A percentile compares a stretch with the other conserved stretches of the same genome.
These are phyloP conservation scores for Agriopis aurantiaria DNA, from an alignment of 2,888 invertebrate species.

Conservation along the genomic window DNA sequence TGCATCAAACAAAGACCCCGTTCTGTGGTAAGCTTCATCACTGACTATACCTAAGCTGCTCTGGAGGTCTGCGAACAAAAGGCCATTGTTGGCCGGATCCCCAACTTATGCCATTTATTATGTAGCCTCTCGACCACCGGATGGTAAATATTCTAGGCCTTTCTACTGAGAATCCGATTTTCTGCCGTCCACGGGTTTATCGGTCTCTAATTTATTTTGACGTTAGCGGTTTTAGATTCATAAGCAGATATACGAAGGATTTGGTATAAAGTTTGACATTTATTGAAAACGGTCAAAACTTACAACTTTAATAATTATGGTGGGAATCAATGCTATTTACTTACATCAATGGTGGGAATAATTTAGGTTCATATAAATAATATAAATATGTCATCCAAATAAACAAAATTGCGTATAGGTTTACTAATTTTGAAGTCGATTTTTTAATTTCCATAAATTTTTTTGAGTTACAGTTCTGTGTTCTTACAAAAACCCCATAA, in stretches of 20 bases:
- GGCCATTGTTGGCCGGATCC: constrained; percentile 57
- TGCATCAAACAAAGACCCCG: not conserved
- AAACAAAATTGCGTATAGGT: too few relatives aligned
- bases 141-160: constrained; percentile 60
- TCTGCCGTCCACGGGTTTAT: constrained; percentile 47
- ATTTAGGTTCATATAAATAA: too few relatives aligned
- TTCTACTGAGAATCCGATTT: constrained; percentile 44
- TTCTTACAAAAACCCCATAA: too few relatives aligned
- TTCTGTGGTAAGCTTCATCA: not conserved
- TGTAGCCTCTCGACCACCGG: constrained; percentile 58
- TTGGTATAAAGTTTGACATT: constrained; percentile 16
- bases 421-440: too few relatives aligned
- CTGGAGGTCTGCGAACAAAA: constrained; percentile 53
- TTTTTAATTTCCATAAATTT: too few relatives aligned
- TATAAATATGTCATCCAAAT: too few relatives aligned
- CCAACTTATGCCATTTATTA: constrained; percentile 73
- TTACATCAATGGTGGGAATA: too few relatives aligned
- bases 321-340: too few relatives aligned
- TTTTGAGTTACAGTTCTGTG: too few relatives aligned
- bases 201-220: constrained; percentile 49
- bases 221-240: constrained; percentile 43
- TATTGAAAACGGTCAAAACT: not conserved
- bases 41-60: constrained; percentile 3
- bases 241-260: constrained; percentile 35
- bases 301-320: too few relatives aligned